Base-by-base conservation (phyloP, 2,888 invertebrate species). In the Atrina japonica region DNA sequence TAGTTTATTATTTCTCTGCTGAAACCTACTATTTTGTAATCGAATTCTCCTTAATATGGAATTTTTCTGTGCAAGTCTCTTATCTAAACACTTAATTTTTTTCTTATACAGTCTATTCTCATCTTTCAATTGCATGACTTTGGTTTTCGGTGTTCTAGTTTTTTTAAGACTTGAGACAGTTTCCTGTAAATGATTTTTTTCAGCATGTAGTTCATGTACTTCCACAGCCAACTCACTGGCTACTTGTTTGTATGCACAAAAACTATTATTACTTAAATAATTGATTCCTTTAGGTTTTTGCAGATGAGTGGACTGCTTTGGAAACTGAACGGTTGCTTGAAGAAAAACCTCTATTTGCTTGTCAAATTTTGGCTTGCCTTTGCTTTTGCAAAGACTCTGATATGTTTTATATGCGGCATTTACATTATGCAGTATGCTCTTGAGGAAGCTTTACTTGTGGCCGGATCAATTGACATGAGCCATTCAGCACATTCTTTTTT, bases 401-500 rank as follows among this genome's bases (percentile, higher is more conserved):
- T n/a, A 30, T 35, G 25, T 30, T 9, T 29, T 29, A 6, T 55
- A 35, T n/a, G 30, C 18, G 1, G 25, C 7, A 11, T 29, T 55
- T 30, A 55, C 55, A 11, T n/a, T 27, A 30, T 30, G 55, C 35
- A 29, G n/a, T 55, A 55, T 0, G 7, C 55, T 35, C 55, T 30
- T 1, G n/a, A 55, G 9, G 21, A 27, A 11, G 55, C 55, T 23
- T 55, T 55, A 16, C 1, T 1, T 1, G 11, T 11, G 29, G 7
- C 21, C n/a, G n/a, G 2, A 35, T 55, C 3, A 30, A 21, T 25
- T 14, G 21, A 14, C 16, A n/a, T 30, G 14, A 29, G 5, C 55
- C 55, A 55, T 55, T 30, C 55, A 6, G 18, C 55, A 55, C 30
- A 55, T 7, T 55, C 16, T 7, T 55, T 55, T n/a, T n/a, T n/a